A percentile compares a stretch with the other conserved stretches of the same genome.
phyloP scores from a whole-genome alignment of 2,113 vertebrate genomes.

The Silurus glanis region DNA sequence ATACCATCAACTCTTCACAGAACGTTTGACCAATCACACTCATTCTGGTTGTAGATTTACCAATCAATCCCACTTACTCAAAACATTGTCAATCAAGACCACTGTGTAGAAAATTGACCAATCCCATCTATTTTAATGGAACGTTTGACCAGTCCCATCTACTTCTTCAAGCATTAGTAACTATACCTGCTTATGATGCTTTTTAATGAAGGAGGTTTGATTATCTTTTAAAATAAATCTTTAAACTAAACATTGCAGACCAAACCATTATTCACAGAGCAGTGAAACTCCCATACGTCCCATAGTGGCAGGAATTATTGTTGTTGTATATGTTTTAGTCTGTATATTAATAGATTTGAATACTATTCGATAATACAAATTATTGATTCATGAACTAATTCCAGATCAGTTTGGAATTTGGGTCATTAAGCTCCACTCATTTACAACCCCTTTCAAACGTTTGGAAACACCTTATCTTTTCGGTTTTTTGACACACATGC shows the following conservation, averaged over 20 bases:
- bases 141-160: not conserved
- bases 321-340: not conserved
- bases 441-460: too few species aligned
- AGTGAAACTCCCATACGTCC: not conserved
- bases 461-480: too few species aligned
- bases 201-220: not conserved
- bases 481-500: too few species aligned
- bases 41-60: not conserved
- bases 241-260: not conserved
- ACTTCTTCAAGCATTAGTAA: not conserved
- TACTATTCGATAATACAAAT: too few species aligned
- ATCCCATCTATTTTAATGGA: not conserved
- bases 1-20: not conserved
- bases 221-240: not conserved
- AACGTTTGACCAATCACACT: not conserved
- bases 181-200: not conserved
- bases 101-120: too few species aligned
- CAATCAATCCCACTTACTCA: not conserved
- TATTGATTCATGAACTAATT: not conserved
- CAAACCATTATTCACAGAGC: not conserved
- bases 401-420: not conserved
- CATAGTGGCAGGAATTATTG: not conserved
- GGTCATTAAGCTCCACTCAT: not conserved
- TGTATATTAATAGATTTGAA: not conserved
- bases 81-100: not conserved